phyloP scores from a whole-genome alignment of 2,888 invertebrate species.

The Drosophila seclusa region DNA sequence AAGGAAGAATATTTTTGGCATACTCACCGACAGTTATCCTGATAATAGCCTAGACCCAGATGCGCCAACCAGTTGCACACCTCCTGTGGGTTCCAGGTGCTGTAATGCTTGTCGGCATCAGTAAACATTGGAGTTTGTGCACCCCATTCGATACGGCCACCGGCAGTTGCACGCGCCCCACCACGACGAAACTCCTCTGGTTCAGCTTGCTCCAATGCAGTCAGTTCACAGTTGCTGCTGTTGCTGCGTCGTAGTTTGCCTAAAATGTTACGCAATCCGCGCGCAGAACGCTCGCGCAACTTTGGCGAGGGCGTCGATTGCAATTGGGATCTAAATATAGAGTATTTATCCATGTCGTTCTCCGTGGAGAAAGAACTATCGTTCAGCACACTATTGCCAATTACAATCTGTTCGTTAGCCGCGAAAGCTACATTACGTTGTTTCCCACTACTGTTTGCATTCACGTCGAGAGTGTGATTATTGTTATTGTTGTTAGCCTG shows the following conservation, averaged over 20 bases:
- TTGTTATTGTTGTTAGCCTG: conserved; percentile 64
- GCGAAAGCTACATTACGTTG: conserved; percentile 82
- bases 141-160: conserved; percentile 89
- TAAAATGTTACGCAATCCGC: conserved; percentile 89
- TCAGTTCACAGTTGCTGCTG: conserved; percentile 89
- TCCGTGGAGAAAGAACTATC: conserved; percentile 73
- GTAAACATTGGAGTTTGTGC: conserved; percentile 68
- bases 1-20: background rate
- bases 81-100: conserved; percentile 92
- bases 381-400: conserved; percentile 68
- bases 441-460: conserved; percentile 74
- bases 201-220: conserved; percentile 83
- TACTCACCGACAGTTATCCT: conserved; percentile 86
- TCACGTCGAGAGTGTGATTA: conserved; percentile 63
- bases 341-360: conserved; percentile 82
- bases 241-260: conserved; percentile 89
- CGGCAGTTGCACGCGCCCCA: conserved; percentile 90
- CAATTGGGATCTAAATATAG: conserved; percentile 84
- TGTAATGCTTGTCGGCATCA: conserved; percentile 87
- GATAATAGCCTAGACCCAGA: conserved; percentile 89
- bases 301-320: conserved; percentile 85
- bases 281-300: conserved; percentile 83
- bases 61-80: conserved; percentile 93
- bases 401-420: conserved; percentile 81
- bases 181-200: conserved; percentile 89